phyloP scores from a whole-genome alignment of 1,140 invertebrate species.

The Cyclina sinensis region DNA sequence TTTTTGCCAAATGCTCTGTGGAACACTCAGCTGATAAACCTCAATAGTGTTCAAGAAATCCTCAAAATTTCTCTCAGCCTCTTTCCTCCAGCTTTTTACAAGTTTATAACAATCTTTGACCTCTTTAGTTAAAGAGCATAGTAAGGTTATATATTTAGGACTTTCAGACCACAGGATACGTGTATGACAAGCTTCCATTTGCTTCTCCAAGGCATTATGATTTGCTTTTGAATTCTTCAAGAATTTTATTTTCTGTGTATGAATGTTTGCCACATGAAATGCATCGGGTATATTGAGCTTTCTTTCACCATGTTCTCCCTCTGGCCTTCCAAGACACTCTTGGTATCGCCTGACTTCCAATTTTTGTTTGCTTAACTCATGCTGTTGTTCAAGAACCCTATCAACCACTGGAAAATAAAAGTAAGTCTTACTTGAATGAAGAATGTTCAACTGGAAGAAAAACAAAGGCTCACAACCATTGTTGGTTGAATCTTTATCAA shows the following conservation, averaged over 20 bases:
- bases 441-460: background rate
- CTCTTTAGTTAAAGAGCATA: constrained; percentile 34
- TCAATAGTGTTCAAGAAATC: constrained; percentile 42
- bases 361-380: constrained; percentile 28
- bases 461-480: background rate
- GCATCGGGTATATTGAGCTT: constrained; percentile 6
- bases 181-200: constrained; percentile 27
- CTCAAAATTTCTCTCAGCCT: constrained; percentile 6
- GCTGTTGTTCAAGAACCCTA: constrained; percentile 44
- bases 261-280: background rate
- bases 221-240: constrained; percentile 18
- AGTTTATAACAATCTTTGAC: constrained; percentile 38
- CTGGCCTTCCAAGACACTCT: constrained; percentile 64
- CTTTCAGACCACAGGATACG: constrained; percentile 4
- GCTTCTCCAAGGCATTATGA: constrained; percentile 14
- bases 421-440: background rate
- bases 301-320: constrained; percentile 42
- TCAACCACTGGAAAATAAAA: constrained; percentile 63
- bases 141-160: background rate
- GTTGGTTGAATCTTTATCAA: background rate
- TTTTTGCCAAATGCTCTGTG: constrained; percentile 50
- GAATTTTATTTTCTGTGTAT: constrained; percentile 44
- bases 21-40: constrained; percentile 5
- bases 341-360: constrained; percentile 63
- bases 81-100: constrained; percentile 45